Evolutionary conservation across 2,888 invertebrate species (phyloP), one percentile per base, ranked within the genome.

Genomic region (Athetis lepigone): DNA sequence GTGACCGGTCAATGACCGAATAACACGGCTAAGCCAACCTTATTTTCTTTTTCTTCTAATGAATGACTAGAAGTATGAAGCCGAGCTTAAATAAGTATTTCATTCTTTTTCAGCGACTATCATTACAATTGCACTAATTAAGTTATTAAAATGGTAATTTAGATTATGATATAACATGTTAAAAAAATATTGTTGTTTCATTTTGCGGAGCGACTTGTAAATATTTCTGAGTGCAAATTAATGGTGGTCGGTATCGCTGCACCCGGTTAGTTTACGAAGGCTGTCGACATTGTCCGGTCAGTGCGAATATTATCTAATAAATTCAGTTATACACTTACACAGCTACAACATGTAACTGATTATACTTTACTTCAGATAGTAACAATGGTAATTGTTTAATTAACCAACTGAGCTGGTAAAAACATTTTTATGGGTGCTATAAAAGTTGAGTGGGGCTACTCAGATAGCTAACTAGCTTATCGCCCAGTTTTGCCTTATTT

Each of bases 351-450:
- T 70, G 60, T 64, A 43, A 70, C 80, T 70, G 71, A 71, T 60
- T 70, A 52, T 70, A 68, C 40, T 74, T 42, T 47, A 21, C 70
- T 62, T 62, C 61, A 68, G 49, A 59, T 60, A 67, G 68, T 23
- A 74, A 79, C 81, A 76, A 74, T 66, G 58, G 57, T 79, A 77
- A 81, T 79, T 72, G 81, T 79, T 80, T 81, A 79, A 81, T 81
- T 80, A 80, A 79, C 75, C 77, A 64, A 71, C 67, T 49, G 49
- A 75, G 64, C 61, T 52, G 68, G 68, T 77, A 81, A 67, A 80
- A 80, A 77, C 66, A 66, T 62, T 61, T 81, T 80, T 80, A 80
- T 81, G 47, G 55, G 43, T 42, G 19, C 66, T 51, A 70, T 80
- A 80, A 80, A 80, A 72, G 55, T 77, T 62, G 71, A 79, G 66